Evolutionary conservation across 2,113 vertebrate genomes (phyloP).

Genomic region (Poeciliopsis turrubarensis): DNA sequence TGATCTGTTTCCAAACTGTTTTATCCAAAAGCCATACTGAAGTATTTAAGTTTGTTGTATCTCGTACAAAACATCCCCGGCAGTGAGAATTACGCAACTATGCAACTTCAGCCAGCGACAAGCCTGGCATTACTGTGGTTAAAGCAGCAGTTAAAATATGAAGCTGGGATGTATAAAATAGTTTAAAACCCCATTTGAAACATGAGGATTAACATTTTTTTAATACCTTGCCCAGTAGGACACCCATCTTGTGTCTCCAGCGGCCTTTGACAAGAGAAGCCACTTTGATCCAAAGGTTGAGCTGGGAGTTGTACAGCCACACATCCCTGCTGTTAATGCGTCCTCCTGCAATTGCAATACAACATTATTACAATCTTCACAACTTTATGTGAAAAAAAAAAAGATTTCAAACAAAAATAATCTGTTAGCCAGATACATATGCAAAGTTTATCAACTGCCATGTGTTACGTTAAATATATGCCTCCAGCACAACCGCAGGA

Average conservation of each 20-base stretch:
- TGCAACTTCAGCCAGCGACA: background rate
- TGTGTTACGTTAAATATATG: background rate
- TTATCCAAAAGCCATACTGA: background rate
- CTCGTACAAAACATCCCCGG: background rate
- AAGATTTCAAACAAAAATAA: background rate
- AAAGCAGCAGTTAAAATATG: conserved; percentile 1
- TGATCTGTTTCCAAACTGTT: background rate
- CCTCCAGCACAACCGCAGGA: background rate
- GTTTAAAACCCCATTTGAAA: background rate
- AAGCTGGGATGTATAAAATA: background rate
- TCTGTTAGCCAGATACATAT: background rate
- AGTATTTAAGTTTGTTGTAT: background rate
- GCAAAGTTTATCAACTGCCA: background rate
- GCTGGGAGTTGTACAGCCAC: conserved; percentile 99
- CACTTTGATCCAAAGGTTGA: conserved; percentile 98
- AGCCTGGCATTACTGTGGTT: background rate
- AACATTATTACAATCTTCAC: background rate
- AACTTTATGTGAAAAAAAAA: background rate
- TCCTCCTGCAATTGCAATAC: conserved; percentile 82
- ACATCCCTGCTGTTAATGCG: conserved; percentile 97
- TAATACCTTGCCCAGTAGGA: conserved; percentile 95
- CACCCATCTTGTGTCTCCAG: conserved; percentile 99
- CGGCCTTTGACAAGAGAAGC: conserved; percentile 97
- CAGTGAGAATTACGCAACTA: background rate
- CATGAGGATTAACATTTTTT: conserved; percentile 9